Conservation (phyloP, 2,888 invertebrate genomes). For the Hydroisotoma schaefferi region DNA sequence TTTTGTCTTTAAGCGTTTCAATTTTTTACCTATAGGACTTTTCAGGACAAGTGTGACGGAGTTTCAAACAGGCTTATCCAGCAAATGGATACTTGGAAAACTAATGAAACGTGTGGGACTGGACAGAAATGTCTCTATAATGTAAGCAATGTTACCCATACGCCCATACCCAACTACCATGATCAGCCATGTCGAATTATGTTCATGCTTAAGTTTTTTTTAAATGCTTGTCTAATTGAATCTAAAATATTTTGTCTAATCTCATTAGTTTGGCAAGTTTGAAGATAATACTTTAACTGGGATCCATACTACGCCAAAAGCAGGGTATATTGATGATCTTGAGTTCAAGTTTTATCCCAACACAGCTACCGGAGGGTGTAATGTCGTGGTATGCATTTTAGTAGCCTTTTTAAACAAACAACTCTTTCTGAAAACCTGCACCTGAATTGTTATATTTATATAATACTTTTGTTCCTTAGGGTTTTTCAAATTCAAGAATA, state of each 20-base stretch:
- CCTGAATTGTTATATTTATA: not conserved
- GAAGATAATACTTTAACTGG: conserved; percentile 41
- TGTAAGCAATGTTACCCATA: no score
- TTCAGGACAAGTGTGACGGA: conserved; percentile 40
- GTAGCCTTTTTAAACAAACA: not conserved
- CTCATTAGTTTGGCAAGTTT: conserved; percentile 20
- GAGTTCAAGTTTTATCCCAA: conserved; percentile 47
- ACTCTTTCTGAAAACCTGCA: not conserved
- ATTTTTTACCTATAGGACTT: conserved; percentile 37
- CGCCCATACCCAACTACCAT: no score
- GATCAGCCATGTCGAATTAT: no score
- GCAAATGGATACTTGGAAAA: conserved; percentile 49
- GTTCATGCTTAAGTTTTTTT: no score
- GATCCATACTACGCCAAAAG: conserved; percentile 44
- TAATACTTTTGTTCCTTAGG: conserved; percentile 37
- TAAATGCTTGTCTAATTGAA: no score
- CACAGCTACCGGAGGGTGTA: conserved; percentile 44
- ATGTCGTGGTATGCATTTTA: conserved; percentile 48
- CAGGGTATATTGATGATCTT: conserved; percentile 49
- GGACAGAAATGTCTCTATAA: conserved; percentile 49
- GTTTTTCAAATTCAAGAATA: conserved; percentile 48
- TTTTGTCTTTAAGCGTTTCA: not conserved
- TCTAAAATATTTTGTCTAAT: not conserved
- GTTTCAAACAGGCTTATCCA: conserved; percentile 40
- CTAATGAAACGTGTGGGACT: conserved; percentile 44